Conservation (phyloP, 2,888 invertebrate species). For the Philereme vetulata region DNA sequence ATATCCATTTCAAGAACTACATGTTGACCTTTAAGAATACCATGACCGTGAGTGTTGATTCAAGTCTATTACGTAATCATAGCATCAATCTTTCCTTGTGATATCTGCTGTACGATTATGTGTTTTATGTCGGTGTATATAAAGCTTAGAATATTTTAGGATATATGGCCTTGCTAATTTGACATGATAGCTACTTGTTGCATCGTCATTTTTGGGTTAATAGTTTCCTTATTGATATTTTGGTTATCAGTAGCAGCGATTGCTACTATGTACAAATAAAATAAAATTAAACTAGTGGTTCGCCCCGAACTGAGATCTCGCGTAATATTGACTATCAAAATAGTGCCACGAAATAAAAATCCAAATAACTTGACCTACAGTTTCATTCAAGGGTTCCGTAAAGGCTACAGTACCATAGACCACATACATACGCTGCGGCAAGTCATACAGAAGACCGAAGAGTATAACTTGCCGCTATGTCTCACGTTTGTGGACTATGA, state of each 20-base stretch:
- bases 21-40: conserved; percentile 71
- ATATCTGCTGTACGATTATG: conserved; percentile 22
- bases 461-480: too few relatives aligned
- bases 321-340: too few relatives aligned
- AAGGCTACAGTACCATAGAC: too few relatives aligned
- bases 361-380: too few relatives aligned
- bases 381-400: too few relatives aligned
- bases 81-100: conserved; percentile 65
- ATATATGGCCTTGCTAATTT: conserved; percentile 40
- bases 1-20: conserved; percentile 55
- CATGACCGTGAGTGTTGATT: conserved; percentile 77
- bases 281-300: too few relatives aligned
- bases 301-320: too few relatives aligned
- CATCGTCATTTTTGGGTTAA: conserved; percentile 53
- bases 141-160: conserved; percentile 31
- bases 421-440: too few relatives aligned
- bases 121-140: conserved; percentile 15
- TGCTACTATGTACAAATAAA: too few relatives aligned
- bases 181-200: conserved; percentile 55
- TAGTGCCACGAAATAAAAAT: too few relatives aligned
- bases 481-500: too few relatives aligned
- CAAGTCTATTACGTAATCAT: conserved; percentile 73
- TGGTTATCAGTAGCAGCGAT: conserved; percentile 36
- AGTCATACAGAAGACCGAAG: too few relatives aligned
- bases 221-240: conserved; percentile 55